phyloP scores from a whole-genome alignment of 2,113 vertebrate species.

The Neodon shergylaensis region DNA sequence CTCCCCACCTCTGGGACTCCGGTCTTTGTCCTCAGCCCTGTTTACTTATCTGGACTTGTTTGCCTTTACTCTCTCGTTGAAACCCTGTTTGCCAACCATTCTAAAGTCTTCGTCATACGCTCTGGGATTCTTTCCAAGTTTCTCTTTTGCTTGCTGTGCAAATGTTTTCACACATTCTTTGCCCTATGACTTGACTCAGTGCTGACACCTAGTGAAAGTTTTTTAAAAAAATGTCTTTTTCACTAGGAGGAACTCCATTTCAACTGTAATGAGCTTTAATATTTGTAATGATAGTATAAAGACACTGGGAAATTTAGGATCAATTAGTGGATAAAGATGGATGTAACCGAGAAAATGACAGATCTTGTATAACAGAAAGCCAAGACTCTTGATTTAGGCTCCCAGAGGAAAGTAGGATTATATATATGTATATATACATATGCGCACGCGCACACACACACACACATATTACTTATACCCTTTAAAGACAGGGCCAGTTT shows the following conservation, averaged over 20 bases:
- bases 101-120: not conserved
- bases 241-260: not conserved
- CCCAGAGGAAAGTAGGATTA: not conserved
- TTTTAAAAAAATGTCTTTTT: slow-evolving; percentile 15
- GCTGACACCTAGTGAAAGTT: not conserved
- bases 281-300: not conserved
- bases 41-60: not conserved
- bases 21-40: not conserved
- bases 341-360: not conserved
- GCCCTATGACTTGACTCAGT: not conserved
- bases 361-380: not conserved
- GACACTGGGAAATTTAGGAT: not conserved
- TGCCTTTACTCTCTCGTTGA: not conserved
- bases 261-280: not conserved
- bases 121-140: not conserved
- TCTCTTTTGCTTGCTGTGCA: not conserved
- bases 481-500: not conserved
- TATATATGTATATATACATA: too few relatives aligned
- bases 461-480: too few relatives aligned
- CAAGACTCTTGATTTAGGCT: not conserved
- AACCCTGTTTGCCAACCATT: not conserved
- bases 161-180: not conserved
- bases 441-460: fast-evolving
- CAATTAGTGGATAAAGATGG: not conserved
- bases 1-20: not conserved